phyloP scores from a whole-genome alignment of 2,113 vertebrate species.

The Archilochus colubris region DNA sequence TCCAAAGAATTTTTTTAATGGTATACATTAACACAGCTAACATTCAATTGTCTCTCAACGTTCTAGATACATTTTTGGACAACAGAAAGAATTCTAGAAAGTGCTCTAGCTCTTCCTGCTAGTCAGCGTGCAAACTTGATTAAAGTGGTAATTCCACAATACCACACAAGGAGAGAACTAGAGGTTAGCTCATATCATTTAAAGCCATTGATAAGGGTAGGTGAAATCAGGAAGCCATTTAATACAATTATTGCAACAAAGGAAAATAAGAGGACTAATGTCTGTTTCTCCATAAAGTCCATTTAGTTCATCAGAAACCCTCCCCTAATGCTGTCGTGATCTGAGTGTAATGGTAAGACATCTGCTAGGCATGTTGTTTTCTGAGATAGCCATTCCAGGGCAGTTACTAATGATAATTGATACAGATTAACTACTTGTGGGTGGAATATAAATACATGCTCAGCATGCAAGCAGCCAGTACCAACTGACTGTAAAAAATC shows the following conservation, averaged over 20 bases:
- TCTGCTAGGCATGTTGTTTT: neutral
- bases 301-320: neutral
- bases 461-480: neutral
- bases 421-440: neutral
- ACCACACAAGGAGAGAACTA: neutral
- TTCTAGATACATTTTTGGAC: neutral
- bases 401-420: neutral
- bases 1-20: neutral
- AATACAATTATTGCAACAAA: neutral
- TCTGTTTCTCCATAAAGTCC: neutral
- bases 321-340: neutral
- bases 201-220: neutral
- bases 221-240: neutral
- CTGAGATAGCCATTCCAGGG: neutral
- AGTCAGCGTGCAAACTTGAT: too few relatives aligned
- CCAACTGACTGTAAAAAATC: neutral
- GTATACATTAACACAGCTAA: neutral
- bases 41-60: neutral
- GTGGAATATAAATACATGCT: neutral
- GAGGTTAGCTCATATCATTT: neutral
- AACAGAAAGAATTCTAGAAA: too few relatives aligned
- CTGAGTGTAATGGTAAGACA: neutral
- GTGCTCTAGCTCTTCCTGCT: too few relatives aligned
- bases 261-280: rapidly evolving
- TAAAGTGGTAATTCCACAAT: neutral